These are phyloP conservation scores for Napeogenes inachia DNA, from an alignment of 2,888 invertebrate species.

Conservation along the genomic window DNA sequence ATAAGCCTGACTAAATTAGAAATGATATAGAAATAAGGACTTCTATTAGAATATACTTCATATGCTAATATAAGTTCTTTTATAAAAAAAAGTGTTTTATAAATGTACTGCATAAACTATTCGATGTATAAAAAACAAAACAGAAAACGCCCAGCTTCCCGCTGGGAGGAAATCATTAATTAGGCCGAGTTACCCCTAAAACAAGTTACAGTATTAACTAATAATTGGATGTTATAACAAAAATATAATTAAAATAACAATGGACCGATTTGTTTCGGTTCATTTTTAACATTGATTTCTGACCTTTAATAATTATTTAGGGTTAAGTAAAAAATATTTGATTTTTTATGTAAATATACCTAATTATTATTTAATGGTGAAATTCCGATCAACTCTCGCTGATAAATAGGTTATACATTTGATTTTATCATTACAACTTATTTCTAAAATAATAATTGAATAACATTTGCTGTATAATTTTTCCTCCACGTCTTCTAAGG, in stretches of 20 bases:
- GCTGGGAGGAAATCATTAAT: conserved; percentile 70
- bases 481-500: no score
- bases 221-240: conserved; percentile 74
- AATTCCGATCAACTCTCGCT: no score
- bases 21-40: no score
- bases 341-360: background rate
- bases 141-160: conserved; percentile 45
- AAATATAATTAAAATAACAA: conserved; percentile 53
- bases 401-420: no score
- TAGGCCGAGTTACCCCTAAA: conserved; percentile 63
- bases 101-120: background rate
- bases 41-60: no score
- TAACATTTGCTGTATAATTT: no score
- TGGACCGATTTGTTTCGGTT: conserved; percentile 49
- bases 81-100: background rate
- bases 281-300: conserved; percentile 42
- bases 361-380: no score
- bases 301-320: conserved; percentile 39
- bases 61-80: no score
- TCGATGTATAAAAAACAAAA: conserved; percentile 21
- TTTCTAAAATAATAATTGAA: no score
- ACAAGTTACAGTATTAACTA: conserved; percentile 54
- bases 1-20: no score
- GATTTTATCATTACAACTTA: no score
- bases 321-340: conserved; percentile 8